Evolutionary conservation across 1,140 invertebrate species (phyloP), one percentile per base, ranked within the genome.

Genomic region (Drosophila serrata): DNA sequence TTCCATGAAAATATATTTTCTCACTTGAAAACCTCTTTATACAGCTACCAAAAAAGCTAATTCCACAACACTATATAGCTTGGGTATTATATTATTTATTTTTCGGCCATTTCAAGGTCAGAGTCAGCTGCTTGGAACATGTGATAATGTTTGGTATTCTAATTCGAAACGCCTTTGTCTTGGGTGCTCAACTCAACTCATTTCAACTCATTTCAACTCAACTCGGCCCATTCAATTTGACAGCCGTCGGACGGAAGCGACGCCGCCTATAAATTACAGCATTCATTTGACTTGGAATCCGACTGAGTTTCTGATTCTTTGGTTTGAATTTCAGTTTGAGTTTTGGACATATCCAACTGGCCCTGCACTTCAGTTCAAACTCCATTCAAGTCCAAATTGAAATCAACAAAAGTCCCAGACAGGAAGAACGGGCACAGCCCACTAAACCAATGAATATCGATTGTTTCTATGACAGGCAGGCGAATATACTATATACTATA

Each of bases 121-220:
- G 22, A 73, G 65, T 73, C 69, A 73, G 69, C 69, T 73, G 69
- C 69, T 73, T 35, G 69, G 67, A 73, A 72, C 69, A 73, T 73
- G 69, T 72, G 69, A 72, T 73, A 72, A 73, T 73, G 69, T 73
- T 73, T 73, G 65, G 67, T 73, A 73, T 73, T 73, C 69, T 49
- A 72, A 73, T 73, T 73, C 33, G 65, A 72, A 73, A 72, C 69
- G 69, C 69, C 69, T 73, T 73, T 73, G 69, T 73, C 69, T 73
- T 73, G 43, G 53, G 27, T 46, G 68, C 51, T 68, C 62, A 65
- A 64, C 42, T 22, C 42, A 60, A 64, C 42, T 43, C n/a, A n/a
- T n/a, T n/a, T n/a, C 42, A 43, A 46, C 62, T 61, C n/a, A n/a
- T n/a, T n/a, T n/a, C 62, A 45, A 64, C 40, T 64, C 33, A 61